Percentiles rank a stretch among this genome's conserved stretches.
These are phyloP conservation scores for Lissonota sp. DNA, from an alignment of 2,888 invertebrate species.

Conservation along the genomic window DNA sequence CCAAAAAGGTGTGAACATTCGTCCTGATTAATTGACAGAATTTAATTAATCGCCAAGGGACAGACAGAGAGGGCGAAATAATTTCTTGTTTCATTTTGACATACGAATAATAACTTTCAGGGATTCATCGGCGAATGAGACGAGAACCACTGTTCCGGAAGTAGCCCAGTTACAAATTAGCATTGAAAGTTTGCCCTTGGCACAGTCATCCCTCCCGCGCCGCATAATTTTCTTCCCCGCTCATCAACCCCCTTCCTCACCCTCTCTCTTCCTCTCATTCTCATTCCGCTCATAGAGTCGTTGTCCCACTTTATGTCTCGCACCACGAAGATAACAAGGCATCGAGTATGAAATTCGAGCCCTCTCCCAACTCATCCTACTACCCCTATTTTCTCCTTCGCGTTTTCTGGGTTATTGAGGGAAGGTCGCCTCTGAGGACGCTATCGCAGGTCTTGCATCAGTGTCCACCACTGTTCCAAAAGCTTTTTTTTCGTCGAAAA, in stretches of 20 bases:
- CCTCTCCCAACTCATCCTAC: slow-evolving; percentile 36
- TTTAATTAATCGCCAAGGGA: no score
- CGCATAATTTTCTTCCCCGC: slow-evolving; percentile 46
- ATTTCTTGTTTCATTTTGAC: no score
- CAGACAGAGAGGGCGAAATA: no score
- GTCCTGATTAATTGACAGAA: no score
- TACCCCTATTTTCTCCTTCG: slow-evolving; percentile 62
- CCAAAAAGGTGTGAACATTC: no score
- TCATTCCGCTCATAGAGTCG: slow-evolving; percentile 40
- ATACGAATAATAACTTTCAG: slow-evolving; percentile 22
- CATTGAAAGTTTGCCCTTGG: slow-evolving; percentile 82
- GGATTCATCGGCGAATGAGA: slow-evolving; percentile 66
- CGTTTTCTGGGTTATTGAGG: slow-evolving; percentile 81
- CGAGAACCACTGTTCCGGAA: slow-evolving; percentile 81
- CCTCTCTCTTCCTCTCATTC: slow-evolving; percentile 50
- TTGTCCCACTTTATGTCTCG: slow-evolving; percentile 61
- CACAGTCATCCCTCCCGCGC: slow-evolving; percentile 67
- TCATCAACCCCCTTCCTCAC: slow-evolving; percentile 53
- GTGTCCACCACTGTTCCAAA: slow-evolving; percentile 65
- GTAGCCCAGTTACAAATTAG: slow-evolving; percentile 83
- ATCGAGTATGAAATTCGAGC: slow-evolving; percentile 42
- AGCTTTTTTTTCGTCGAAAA: slow-evolving; percentile 81
- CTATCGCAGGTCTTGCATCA: slow-evolving; percentile 65
- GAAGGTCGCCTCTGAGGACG: slow-evolving; percentile 80
- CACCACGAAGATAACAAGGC: slow-evolving; percentile 56